phyloP scores from a whole-genome alignment of 2,113 vertebrate species.

The Aegypius monachus region DNA sequence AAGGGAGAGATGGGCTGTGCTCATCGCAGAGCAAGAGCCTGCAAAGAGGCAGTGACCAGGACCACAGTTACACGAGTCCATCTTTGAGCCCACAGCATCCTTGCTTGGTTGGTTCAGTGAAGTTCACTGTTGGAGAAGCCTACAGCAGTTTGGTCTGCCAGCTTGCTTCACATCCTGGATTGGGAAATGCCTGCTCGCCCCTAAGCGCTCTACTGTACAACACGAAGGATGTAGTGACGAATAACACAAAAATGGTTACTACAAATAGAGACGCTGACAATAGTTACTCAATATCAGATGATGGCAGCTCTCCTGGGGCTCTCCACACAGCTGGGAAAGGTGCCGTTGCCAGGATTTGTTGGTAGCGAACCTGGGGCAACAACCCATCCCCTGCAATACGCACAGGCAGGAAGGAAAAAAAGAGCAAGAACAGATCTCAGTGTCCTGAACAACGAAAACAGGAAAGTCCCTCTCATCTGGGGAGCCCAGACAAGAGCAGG shows the following conservation, averaged over 20 bases:
- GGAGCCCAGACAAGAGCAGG: background rate
- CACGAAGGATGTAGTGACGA: accelerated
- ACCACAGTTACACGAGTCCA: accelerated
- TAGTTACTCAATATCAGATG: background rate
- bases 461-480: background rate
- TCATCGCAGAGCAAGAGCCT: background rate
- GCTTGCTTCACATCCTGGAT: background rate
- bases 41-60: background rate
- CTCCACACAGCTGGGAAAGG: background rate
- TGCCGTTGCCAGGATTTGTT: background rate
- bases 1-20: background rate
- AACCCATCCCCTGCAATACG: accelerated
- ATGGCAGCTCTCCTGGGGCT: background rate
- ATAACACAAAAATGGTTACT: background rate
- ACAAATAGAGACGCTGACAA: background rate
- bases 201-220: accelerated
- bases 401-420: slow-evolving; percentile 7
- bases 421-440: background rate
- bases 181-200: background rate
- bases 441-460: background rate
- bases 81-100: background rate
- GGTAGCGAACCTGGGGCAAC: background rate
- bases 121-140: background rate
- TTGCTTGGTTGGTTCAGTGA: too few species aligned
- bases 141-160: background rate